These are phyloP conservation scores for Polylopha cassiicola DNA, from an alignment of 2,888 invertebrate genomes.

Conservation along the genomic window DNA sequence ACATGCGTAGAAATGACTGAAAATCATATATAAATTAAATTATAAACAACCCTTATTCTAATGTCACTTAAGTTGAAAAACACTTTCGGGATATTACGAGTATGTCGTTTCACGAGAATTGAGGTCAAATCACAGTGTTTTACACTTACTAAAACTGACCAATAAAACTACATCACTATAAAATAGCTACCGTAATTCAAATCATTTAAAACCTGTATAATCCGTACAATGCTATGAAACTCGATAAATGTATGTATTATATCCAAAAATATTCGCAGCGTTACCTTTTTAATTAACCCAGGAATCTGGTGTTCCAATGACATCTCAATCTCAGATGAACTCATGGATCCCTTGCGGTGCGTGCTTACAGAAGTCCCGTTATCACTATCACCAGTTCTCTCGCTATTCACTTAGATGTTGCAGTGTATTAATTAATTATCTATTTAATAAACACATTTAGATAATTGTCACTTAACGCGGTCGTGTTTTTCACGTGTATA, in stretches of 20 bases:
- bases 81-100: no score
- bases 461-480: constrained; percentile 50
- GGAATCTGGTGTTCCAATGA: constrained; percentile 67
- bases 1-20: no score
- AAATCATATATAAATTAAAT: no score
- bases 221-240: no score
- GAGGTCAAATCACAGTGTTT: neutral
- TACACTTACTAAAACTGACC: no score
- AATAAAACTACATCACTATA: no score
- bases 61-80: no score
- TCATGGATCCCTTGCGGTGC: constrained; percentile 41
- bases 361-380: constrained; percentile 44
- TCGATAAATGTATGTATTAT: no score
- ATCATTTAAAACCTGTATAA: no score
- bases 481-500: constrained; percentile 32
- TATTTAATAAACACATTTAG: constrained; percentile 47
- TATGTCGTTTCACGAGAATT: constrained; percentile 5
- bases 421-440: constrained; percentile 45
- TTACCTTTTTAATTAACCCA: constrained; percentile 67
- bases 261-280: constrained; percentile 16
- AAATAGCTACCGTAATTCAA: no score
- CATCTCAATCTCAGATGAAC: constrained; percentile 62
- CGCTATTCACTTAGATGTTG: constrained; percentile 42
- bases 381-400: constrained; percentile 38
- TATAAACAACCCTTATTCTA: no score